Evolutionary conservation across 2,888 invertebrate species (phyloP).

Genomic region (Allacma fusca): DNA sequence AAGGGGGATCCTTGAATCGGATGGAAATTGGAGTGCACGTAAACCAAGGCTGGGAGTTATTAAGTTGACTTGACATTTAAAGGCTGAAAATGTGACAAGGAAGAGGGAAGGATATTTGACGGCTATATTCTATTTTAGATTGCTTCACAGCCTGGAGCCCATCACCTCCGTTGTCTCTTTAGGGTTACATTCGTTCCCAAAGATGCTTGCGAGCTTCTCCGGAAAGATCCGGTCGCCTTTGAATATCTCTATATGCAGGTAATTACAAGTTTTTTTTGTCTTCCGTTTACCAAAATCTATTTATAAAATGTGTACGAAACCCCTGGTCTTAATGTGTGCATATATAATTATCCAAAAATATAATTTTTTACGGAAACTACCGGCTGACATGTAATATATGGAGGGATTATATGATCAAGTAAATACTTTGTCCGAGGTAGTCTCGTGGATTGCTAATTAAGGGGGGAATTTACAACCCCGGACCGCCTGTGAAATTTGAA

Average conservation of each 20-base stretch:
- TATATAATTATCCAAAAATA: too few species aligned
- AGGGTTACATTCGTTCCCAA: conserved; percentile 88
- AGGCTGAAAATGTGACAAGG: conserved; percentile 11
- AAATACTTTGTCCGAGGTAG: too few species aligned
- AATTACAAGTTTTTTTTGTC: conserved; percentile 27
- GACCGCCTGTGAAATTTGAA: too few species aligned
- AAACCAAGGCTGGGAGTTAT: not conserved
- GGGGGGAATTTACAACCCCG: too few species aligned
- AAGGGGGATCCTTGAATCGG: not conserved
- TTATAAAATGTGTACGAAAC: too few species aligned
- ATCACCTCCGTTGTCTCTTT: conserved; percentile 87
- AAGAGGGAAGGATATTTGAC: not conserved
- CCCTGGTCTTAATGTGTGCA: too few species aligned
- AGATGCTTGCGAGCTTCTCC: conserved; percentile 83
- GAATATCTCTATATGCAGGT: conserved; percentile 88
- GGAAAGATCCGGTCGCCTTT: conserved; percentile 82
- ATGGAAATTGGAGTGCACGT: not conserved
- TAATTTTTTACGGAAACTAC: too few species aligned
- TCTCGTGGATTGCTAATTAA: too few species aligned
- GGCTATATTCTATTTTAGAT: conserved; percentile 71
- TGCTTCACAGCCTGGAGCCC: conserved; percentile 87
- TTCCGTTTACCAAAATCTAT: too few species aligned
- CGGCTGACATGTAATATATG: too few species aligned
- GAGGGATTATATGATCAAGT: too few species aligned
- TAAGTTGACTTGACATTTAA: not conserved